A percentile compares a stretch with the other conserved stretches of the same genome.
These are phyloP conservation scores for Zoanthus sociatus DNA, from an alignment of 92 coral and sea anemone genomes.

Conservation along the genomic window DNA sequence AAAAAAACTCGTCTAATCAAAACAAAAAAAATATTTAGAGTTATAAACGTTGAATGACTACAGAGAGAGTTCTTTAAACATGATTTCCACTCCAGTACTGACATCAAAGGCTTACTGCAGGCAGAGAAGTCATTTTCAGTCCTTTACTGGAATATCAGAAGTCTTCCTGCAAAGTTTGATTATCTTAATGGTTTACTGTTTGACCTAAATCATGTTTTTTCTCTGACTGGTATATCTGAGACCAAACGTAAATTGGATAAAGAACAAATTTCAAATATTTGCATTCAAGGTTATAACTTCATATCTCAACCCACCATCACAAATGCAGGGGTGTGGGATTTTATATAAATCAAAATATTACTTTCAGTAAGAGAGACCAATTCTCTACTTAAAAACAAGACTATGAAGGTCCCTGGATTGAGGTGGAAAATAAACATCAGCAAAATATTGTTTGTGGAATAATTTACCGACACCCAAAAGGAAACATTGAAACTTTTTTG, in stretches of 20 bases:
- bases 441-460: conserved; percentile 10
- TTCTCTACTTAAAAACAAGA: conserved; percentile 28
- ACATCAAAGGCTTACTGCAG: no score
- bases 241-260: conserved; percentile 22
- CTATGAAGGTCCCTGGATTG: conserved; percentile 64
- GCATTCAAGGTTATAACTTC: conserved; percentile 52
- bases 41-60: no score
- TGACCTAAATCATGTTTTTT: conserved; percentile 15
- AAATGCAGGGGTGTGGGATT: conserved; percentile 51
- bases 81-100: no score
- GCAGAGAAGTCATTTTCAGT: no score
- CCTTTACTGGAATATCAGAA: no score
- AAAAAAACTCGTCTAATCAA: no score
- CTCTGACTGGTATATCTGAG: conserved; percentile 60
- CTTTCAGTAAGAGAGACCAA: conserved; percentile 25
- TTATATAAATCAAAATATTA: conserved; percentile 32
- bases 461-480: no score
- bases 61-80: no score
- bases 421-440: conserved; percentile 44
- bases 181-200: no score
- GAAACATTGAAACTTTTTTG: no score
- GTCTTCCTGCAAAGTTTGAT: no score
- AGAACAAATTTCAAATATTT: neutral
- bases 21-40: no score
- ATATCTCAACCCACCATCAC: conserved; percentile 51